Conservation (phyloP, 2,113 vertebrate species). For the Phocoena phocoena region DNA sequence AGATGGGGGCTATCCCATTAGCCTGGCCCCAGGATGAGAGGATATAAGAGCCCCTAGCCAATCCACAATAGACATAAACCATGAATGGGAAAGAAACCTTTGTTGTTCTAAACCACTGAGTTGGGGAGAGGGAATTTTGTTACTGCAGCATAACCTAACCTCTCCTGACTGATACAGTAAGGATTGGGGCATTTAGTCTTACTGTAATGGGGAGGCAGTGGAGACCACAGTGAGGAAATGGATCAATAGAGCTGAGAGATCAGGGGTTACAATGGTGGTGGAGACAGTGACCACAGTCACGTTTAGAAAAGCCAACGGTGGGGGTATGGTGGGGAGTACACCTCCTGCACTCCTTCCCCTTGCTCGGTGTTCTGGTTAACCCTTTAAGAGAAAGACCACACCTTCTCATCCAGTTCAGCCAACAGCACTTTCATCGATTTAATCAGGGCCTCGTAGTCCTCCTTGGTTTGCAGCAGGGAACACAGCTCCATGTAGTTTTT, state of each 20-base stretch:
- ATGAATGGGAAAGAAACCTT: neutral
- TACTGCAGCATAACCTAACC: neutral
- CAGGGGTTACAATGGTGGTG: neutral
- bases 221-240: neutral
- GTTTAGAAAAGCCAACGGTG: neutral
- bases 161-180: neutral
- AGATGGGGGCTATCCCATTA: neutral
- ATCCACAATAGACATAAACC: neutral
- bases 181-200: neutral
- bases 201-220: neutral
- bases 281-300: neutral
- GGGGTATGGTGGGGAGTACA: no score
- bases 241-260: neutral
- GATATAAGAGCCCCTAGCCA: neutral
- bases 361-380: neutral
- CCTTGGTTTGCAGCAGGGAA: conserved; percentile 71
- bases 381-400: conserved; percentile 12
- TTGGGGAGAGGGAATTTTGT: neutral
- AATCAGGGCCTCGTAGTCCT: conserved; percentile 75
- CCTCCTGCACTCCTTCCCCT: neutral
- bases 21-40: neutral
- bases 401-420: conserved; percentile 79
- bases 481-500: conserved; percentile 68
- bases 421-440: conserved; percentile 76
- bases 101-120: neutral